phyloP scores from a whole-genome alignment of 2,113 vertebrate species.

The Macrotis lagotis region DNA sequence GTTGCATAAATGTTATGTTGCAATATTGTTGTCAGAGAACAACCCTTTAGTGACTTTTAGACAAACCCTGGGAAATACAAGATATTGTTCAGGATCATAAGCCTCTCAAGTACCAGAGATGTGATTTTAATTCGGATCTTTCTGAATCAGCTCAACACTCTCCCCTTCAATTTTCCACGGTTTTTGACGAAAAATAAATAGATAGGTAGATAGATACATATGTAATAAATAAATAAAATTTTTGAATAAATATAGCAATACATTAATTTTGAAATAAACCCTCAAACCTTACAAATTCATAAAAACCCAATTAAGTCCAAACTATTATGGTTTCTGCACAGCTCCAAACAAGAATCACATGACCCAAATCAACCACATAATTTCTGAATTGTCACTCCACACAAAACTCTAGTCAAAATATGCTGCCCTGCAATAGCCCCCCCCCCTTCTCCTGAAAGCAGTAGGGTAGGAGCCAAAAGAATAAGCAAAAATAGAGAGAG shows the following conservation, averaged over 20 bases:
- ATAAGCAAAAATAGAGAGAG: background rate
- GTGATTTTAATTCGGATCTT: background rate
- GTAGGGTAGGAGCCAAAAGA: background rate
- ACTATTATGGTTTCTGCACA: background rate
- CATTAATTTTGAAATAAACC: background rate
- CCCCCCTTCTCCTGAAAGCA: background rate
- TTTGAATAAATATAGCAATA: background rate
- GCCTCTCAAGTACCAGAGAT: background rate
- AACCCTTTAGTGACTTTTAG: background rate
- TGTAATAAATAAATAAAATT: background rate
- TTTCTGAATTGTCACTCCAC: background rate
- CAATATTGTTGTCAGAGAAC: background rate
- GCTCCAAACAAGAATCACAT: background rate
- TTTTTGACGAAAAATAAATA: too few species aligned
- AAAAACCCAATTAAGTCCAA: background rate
- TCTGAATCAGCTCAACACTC: background rate
- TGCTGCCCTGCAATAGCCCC: too few species aligned
- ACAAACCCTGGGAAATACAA: background rate
- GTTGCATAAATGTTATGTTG: background rate
- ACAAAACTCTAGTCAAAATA: background rate
- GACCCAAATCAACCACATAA: background rate
- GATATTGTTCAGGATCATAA: background rate
- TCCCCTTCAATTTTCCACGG: background rate
- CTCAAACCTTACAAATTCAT: background rate
- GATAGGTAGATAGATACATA: too few species aligned